These are phyloP conservation scores for Odontesthes bonariensis DNA, from an alignment of 2,113 vertebrate genomes.

Conservation along the genomic window DNA sequence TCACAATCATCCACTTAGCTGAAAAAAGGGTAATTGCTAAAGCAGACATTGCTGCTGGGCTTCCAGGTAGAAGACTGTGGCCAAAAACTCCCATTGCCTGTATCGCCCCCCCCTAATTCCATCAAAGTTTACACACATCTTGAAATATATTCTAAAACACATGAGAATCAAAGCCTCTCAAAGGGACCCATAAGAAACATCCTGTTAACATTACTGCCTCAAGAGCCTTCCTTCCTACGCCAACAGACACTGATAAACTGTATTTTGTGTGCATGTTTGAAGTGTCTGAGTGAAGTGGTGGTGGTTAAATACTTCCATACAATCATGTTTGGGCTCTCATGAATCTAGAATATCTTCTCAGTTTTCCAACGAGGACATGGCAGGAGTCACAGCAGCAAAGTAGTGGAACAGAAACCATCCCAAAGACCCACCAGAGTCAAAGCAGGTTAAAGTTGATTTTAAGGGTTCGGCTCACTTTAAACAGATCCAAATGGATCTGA, in stretches of 20 bases:
- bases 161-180: constrained; percentile 54
- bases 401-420: neutral
- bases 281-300: constrained; percentile 1
- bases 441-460: neutral
- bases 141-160: constrained; percentile 72
- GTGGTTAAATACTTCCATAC: neutral
- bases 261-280: constrained; percentile 16
- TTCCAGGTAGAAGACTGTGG: constrained; percentile 47
- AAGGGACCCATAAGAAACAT: constrained; percentile 62
- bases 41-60: constrained; percentile 51
- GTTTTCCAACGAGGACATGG: constrained; percentile 21
- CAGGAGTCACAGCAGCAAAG: constrained; percentile 13
- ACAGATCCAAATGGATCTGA: neutral
- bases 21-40: constrained; percentile 39
- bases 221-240: constrained; percentile 67
- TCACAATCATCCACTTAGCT: constrained; percentile 55
- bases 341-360: neutral
- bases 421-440: neutral
- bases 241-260: constrained; percentile 47
- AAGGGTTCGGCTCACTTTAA: neutral
- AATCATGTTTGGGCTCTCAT: constrained; percentile 8
- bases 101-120: constrained; percentile 33
- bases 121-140: constrained; percentile 56
- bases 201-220: constrained; percentile 71
- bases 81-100: constrained; percentile 48